Conservation (phyloP, 2,888 invertebrate species). For the Eilema caniola region DNA sequence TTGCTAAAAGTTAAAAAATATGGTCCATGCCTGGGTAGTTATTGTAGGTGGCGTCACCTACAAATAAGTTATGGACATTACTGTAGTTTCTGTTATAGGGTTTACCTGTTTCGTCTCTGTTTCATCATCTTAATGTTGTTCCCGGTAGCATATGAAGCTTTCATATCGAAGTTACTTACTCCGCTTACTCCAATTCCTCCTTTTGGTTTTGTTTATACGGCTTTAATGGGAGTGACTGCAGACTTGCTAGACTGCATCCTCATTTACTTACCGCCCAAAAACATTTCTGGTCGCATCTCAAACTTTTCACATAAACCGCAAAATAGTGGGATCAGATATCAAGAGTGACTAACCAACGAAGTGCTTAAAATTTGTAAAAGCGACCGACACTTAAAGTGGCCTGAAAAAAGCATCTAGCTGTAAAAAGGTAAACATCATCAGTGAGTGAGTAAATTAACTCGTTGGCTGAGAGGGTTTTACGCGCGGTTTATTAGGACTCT, state of each 20-base stretch:
- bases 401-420: conserved; percentile 57
- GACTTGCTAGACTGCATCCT: background rate
- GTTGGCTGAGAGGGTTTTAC: conserved; percentile 53
- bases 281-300: background rate
- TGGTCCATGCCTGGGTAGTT: too few relatives aligned
- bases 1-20: too few relatives aligned
- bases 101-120: too few relatives aligned
- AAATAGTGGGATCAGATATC: conserved; percentile 6
- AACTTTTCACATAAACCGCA: background rate
- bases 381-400: conserved; percentile 48
- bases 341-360: conserved; percentile 22
- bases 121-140: too few relatives aligned
- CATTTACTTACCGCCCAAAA: background rate
- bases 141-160: too few relatives aligned
- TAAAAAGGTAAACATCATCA: conserved; percentile 60
- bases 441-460: conserved; percentile 60
- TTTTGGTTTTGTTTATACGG: too few relatives aligned
- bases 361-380: conserved; percentile 39
- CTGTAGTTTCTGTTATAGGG: too few relatives aligned
- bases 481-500: conserved; percentile 59
- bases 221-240: too few relatives aligned
- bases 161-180: too few relatives aligned
- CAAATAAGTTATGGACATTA: too few relatives aligned
- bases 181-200: too few relatives aligned
- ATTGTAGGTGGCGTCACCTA: too few relatives aligned